Percentiles rank a stretch among this genome's conserved stretches.
Conservation (phyloP, 2,797 vertebrate genomes). For the Ctenopoma kingsleyae region DNA sequence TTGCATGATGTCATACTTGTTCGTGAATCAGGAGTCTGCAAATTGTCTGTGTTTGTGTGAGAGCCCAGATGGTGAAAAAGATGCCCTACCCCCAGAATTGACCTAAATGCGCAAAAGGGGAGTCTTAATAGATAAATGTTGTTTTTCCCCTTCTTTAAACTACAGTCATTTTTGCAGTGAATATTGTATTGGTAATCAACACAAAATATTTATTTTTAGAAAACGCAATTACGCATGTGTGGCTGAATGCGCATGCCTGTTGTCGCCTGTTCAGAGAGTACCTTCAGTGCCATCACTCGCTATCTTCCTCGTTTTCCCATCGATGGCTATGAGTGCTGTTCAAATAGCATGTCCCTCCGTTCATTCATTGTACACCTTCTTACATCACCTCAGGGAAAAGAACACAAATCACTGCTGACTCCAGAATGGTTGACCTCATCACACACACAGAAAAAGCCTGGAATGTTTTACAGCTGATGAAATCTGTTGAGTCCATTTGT, state of each 20-base stretch:
- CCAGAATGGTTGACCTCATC: slow-evolving; percentile 41
- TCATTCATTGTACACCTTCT: slow-evolving; percentile 40
- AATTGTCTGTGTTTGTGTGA: slow-evolving; percentile 55
- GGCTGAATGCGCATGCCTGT: background rate
- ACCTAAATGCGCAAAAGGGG: slow-evolving; percentile 59
- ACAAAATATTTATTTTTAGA: background rate
- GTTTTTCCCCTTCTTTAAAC: background rate
- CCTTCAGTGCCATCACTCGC: slow-evolving; percentile 20
- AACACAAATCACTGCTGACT: slow-evolving; percentile 30
- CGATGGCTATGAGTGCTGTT: slow-evolving; percentile 49
- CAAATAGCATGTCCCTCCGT: slow-evolving; percentile 18
- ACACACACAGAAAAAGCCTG: slow-evolving; percentile 27
- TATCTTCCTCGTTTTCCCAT: slow-evolving; percentile 41
- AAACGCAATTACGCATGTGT: background rate
- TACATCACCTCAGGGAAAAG: slow-evolving; percentile 64
- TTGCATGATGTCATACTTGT: slow-evolving; percentile 72
- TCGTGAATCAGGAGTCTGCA: slow-evolving; percentile 56
- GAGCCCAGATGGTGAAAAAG: slow-evolving; percentile 53
- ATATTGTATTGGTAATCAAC: background rate
- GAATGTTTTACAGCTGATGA: slow-evolving; percentile 31
- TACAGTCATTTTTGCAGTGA: background rate
- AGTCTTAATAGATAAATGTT: slow-evolving; percentile 18
- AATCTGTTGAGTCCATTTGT: background rate
- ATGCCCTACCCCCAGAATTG: slow-evolving; percentile 32
- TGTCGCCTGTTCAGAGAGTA: slow-evolving; percentile 11